A percentile compares a stretch with the other conserved stretches of the same genome.
These are phyloP conservation scores for Pseudococcus longispinus DNA, from an alignment of 2,888 invertebrate genomes.

Conservation along the genomic window DNA sequence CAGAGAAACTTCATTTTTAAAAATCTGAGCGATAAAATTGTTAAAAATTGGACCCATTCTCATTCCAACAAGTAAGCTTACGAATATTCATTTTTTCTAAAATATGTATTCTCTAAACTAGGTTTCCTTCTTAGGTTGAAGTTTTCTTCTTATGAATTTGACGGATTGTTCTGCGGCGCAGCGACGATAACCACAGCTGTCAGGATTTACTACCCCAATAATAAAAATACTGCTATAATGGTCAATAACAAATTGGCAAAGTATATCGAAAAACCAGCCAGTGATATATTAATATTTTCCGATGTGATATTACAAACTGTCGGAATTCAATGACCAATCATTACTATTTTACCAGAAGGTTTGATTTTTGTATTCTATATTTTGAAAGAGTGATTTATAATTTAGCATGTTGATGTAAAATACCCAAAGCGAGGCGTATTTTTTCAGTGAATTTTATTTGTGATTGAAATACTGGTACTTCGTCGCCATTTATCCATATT, in stretches of 20 bases:
- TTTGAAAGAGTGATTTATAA: not conserved
- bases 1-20: slow-evolving; percentile 41
- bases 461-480: not conserved
- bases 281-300: slow-evolving; percentile 45
- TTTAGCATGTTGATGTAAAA: not conserved
- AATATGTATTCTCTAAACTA: not conserved
- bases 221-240: not conserved
- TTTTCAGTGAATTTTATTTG: not conserved
- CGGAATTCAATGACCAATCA: not conserved
- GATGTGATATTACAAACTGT: slow-evolving; percentile 44
- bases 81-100: not conserved
- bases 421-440: not conserved
- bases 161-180: slow-evolving; percentile 48
- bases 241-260: slow-evolving; percentile 43
- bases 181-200: slow-evolving; percentile 46
- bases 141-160: slow-evolving; percentile 45
- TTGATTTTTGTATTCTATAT: not conserved
- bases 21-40: slow-evolving; percentile 43
- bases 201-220: slow-evolving; percentile 47
- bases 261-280: slow-evolving; percentile 41
- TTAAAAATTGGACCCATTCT: slow-evolving; percentile 46
- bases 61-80: slow-evolving; percentile 29
- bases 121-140: slow-evolving; percentile 5
- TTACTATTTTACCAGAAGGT: not conserved
- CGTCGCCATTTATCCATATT: not conserved